These are phyloP conservation scores for Scartelaos histophorus DNA, from an alignment of 2,113 vertebrate species.

Conservation along the genomic window DNA sequence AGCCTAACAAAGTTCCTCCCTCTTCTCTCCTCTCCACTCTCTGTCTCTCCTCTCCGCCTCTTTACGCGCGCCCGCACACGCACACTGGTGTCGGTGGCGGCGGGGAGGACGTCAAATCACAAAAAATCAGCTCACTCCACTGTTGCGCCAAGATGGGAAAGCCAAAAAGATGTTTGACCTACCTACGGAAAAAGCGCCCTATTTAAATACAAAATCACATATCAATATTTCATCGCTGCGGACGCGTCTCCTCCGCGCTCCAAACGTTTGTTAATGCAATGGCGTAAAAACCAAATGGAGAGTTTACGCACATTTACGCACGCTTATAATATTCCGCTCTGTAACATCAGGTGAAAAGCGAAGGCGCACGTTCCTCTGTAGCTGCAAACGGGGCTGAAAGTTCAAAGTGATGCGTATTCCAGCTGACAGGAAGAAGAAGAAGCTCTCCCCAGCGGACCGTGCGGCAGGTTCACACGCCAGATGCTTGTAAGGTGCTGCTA, in stretches of 20 bases:
- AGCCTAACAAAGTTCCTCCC: constrained; percentile 67
- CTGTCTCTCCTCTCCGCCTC: constrained; percentile 25
- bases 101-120: constrained; percentile 67
- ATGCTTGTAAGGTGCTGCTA: constrained; percentile 1
- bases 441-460: constrained; percentile 11
- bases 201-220: constrained; percentile 10
- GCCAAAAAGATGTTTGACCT: constrained; percentile 57
- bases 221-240: constrained; percentile 48
- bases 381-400: not conserved
- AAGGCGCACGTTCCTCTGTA: not conserved
- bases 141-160: constrained; percentile 42
- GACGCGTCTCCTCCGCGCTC: constrained; percentile 6
- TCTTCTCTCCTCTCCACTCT: constrained; percentile 35
- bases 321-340: constrained; percentile 44
- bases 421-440: constrained; percentile 14
- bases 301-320: constrained; percentile 23
- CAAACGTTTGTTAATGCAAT: constrained; percentile 35
- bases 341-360: not conserved
- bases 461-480: constrained; percentile 15
- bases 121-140: constrained; percentile 62
- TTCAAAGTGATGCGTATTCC: constrained; percentile 11
- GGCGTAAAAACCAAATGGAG: constrained; percentile 34
- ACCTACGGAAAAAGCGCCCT: constrained; percentile 42
- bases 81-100: constrained; percentile 22
- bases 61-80: constrained; percentile 17